Base-by-base conservation (phyloP, 2,113 vertebrate species). In the Pelodiscus sinensis region DNA sequence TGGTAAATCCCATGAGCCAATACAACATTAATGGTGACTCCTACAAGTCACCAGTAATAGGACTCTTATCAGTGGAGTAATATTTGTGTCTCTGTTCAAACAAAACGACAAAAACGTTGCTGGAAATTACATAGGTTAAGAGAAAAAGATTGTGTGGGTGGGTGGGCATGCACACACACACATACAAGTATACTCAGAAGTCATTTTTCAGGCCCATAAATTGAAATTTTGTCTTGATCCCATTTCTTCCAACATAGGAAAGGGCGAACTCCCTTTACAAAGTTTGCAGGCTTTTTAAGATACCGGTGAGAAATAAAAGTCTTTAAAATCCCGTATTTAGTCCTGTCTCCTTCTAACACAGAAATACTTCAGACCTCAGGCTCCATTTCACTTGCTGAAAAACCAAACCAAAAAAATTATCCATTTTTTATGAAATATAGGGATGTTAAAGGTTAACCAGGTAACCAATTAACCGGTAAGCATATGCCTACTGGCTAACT, bases 1-100 rank as follows among this genome's bases (percentile, higher is more conserved):
- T 44, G 87, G 94, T 90, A 95, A 94, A 94, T 94, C 95, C 87
- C 51, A 6, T 57, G 77, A 90, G 90, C 90, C 84, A 89, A 68
- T 73, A 79, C 79, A 92, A 79, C 71, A 51, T 92, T 86, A 87
- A n/a, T 82, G 94, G 18, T 82, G 92, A 96, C 79, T 79, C 82
- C 83, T 87, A 22, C n/a, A 44, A 38, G 68, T 83, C 19, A 2
- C 79, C 78, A 94, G 3, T 68, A 89, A 82, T 65, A 91, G 50
- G 52, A 57, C 54, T 31, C 88, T 94, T 85, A 88, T 79, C 91
- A 54, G 80, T 6, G n/a, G 31, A 92, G 25, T 52, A 71, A 84
- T 35, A 71, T 80, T 50, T 10, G 54, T 12, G 44, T 6, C 5
- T 44, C 44, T 44, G 44, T 54, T 54, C 52, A 6, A 65, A 54